Conservation (phyloP, 2,113 vertebrate genomes). For the Phasianus colchicus region DNA sequence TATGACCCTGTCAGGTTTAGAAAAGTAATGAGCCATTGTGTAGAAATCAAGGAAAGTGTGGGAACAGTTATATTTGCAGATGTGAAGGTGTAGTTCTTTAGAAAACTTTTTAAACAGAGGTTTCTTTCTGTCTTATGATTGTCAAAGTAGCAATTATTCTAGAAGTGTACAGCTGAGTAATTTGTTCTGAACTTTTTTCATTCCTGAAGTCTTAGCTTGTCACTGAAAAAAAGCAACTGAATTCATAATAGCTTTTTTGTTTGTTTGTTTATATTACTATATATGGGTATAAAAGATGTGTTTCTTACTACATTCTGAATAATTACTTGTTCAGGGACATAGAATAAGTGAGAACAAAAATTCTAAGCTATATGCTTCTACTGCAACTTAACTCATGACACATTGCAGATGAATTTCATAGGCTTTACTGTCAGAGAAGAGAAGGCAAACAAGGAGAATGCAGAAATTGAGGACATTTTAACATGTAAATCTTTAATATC, state of each 20-base stretch:
- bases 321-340: background rate
- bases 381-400: background rate
- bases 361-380: rapidly evolving
- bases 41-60: background rate
- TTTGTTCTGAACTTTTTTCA: background rate
- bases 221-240: background rate
- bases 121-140: background rate
- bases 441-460: background rate
- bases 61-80: background rate
- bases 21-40: background rate
- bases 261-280: background rate
- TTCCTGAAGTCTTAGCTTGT: background rate
- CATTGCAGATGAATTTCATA: background rate
- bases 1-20: background rate
- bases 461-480: background rate
- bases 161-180: background rate
- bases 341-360: background rate
- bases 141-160: background rate
- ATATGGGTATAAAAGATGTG: background rate
- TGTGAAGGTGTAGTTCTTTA: background rate
- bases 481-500: background rate
- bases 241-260: background rate
- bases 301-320: background rate
- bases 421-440: background rate
- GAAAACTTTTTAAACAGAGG: background rate